phyloP scores from a whole-genome alignment of 2,797 vertebrate species.

The Hoplostethus atlanticus region DNA sequence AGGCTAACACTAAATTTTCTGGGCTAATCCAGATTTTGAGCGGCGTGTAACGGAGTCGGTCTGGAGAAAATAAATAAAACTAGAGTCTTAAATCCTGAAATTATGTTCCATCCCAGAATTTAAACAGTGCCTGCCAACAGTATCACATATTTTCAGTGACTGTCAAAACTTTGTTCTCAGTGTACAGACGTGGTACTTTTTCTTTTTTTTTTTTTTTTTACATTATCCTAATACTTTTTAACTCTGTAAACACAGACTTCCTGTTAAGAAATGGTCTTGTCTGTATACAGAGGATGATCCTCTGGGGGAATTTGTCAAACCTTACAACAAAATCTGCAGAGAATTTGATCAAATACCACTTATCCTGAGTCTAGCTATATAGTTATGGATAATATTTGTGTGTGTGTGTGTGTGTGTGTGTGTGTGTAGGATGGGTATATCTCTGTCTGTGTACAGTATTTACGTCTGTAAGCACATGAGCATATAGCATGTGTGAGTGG shows the following conservation, averaged over 20 bases:
- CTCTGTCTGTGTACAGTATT: constrained; percentile 38
- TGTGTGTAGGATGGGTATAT: constrained; percentile 32
- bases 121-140: constrained; percentile 35
- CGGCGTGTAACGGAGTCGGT: constrained; percentile 58
- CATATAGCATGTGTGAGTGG: constrained; percentile 33
- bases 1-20: constrained; percentile 37
- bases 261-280: constrained; percentile 1
- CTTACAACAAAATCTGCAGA: background rate
- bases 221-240: constrained; percentile 12
- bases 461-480: constrained; percentile 26
- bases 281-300: background rate
- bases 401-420: constrained; percentile 16
- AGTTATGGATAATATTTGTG: constrained; percentile 2
- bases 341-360: background rate
- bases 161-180: constrained; percentile 36
- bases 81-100: background rate
- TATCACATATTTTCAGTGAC: constrained; percentile 58
- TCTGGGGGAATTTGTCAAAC: background rate
- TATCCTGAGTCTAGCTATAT: background rate
- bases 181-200: constrained; percentile 20
- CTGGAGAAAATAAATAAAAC: constrained; percentile 45
- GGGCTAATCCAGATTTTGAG: constrained; percentile 40
- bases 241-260: constrained; percentile 9
- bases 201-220: constrained; percentile 15
- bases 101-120: constrained; percentile 3